Conservation (phyloP, 2,113 vertebrate genomes). For the Nycticorax nycticorax region DNA sequence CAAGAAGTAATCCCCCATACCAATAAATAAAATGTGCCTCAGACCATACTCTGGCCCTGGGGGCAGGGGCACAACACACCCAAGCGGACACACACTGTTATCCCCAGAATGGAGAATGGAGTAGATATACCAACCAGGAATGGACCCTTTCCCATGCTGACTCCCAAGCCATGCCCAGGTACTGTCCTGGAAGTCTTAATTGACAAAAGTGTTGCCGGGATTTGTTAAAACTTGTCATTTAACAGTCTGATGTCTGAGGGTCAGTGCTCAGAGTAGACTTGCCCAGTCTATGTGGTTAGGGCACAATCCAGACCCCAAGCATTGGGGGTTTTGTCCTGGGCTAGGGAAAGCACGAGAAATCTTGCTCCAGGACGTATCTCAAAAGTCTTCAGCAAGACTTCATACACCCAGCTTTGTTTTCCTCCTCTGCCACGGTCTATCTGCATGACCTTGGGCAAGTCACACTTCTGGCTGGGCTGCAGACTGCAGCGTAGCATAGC, state of each 20-base stretch:
- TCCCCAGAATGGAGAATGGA: fast-evolving
- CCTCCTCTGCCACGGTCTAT: background rate
- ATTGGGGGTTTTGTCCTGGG: background rate
- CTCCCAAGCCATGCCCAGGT: background rate
- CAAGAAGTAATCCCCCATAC: background rate
- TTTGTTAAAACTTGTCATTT: background rate
- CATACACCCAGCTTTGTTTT: background rate
- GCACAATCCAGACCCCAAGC: background rate
- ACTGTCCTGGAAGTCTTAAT: background rate
- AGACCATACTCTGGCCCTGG: background rate
- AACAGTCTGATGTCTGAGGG: background rate
- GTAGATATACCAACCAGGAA: fast-evolving
- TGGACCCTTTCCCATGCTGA: background rate
- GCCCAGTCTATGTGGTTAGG: background rate
- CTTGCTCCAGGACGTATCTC: background rate
- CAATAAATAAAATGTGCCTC: background rate
- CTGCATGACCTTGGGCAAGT: constrained; percentile 54
- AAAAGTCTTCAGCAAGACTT: background rate
- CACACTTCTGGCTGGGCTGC: constrained; percentile 30
- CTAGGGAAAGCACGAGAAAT: background rate
- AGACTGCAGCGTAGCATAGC: constrained; percentile 4
- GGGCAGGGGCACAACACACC: background rate
- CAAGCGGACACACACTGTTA: background rate
- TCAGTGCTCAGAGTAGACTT: background rate
- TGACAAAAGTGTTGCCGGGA: background rate